Base-by-base conservation (phyloP, 2,888 invertebrate species). In the Lepetodrilus schrolli region DNA sequence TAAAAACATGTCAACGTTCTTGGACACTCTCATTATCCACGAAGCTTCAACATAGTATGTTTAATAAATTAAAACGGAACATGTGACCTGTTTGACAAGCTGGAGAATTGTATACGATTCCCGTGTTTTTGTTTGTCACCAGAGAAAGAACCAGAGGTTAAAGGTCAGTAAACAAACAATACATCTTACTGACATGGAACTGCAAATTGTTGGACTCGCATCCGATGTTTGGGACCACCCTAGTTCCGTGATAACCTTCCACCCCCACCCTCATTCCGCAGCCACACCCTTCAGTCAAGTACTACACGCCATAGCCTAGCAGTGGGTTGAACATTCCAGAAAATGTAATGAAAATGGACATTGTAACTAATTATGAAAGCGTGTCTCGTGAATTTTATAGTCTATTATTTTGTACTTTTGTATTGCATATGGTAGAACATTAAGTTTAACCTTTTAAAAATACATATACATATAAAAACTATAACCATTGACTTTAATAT, bases 131-230 rank as follows among this genome's bases (percentile, higher is more conserved):
- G 58, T 58, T 21, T 58, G 34, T 26, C 34, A 17, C n/a, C 10
- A 30, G 58, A 58, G 34, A 51, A 58, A 58, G 13, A 30, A 58
- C 26, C 58, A 10, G 4, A 34, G 58, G 58, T 58, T 17, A 58
- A 34, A 34, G 58, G 23, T 58, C 58, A 58, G 58, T 58, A 58
- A 58, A 58, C 58, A 58, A 30, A 30, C 30, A 10, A 58, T 58
- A 58, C 26, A 17, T 58, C 30, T 23, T n/a, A 5, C 58, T 58
- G 58, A 13, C 58, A 58, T 17, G 30, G 23, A 13, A 30, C 58
- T 13, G 58, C 58, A 58, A 58, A 58, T 58, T 58, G 58, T 58
- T 58, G 26, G 30, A 34, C 58, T 58, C 34, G 58, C 34, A 34
- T 58, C 58, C 26, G 58, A 34, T 8, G 26, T n/a, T 13, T 30